phyloP scores from a whole-genome alignment of 2,888 invertebrate species.

The Pyralis farinalis region DNA sequence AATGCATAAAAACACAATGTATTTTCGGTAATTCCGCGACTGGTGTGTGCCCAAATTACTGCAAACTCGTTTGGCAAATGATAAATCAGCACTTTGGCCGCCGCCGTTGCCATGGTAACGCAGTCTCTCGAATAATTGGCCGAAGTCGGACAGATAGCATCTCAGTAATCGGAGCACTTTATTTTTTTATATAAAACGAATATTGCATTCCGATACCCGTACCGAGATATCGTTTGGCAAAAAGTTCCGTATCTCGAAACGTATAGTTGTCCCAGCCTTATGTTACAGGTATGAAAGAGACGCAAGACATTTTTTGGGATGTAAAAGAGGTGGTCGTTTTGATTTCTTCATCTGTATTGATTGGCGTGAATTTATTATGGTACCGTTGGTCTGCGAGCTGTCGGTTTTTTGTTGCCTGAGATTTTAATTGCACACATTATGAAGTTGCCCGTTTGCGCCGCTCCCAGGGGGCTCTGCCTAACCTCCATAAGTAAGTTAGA shows the following conservation, averaged over 20 bases:
- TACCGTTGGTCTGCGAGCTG: slow-evolving; percentile 32
- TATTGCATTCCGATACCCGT: slow-evolving; percentile 46
- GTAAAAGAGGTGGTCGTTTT: slow-evolving; percentile 17
- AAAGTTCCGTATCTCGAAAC: slow-evolving; percentile 27
- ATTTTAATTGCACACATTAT: slow-evolving; percentile 7
- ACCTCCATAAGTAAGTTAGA: not conserved
- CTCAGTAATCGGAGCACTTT: slow-evolving; percentile 32
- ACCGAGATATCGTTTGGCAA: slow-evolving; percentile 30
- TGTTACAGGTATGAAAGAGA: slow-evolving; percentile 5
- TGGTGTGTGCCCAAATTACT: slow-evolving; percentile 4
- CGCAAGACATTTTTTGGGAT: slow-evolving; percentile 13
- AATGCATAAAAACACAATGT: slow-evolving; percentile 5
- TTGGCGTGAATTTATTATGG: slow-evolving; percentile 42
- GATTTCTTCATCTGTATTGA: slow-evolving; percentile 39
- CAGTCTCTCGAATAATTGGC: slow-evolving; percentile 52
- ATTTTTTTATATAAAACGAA: slow-evolving; percentile 42
- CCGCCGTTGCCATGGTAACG: slow-evolving; percentile 55
- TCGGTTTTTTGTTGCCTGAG: slow-evolving; percentile 21
- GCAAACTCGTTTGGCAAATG: slow-evolving; percentile 11
- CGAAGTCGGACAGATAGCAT: slow-evolving; percentile 40
- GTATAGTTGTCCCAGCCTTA: slow-evolving; percentile 6
- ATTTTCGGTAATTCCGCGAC: not conserved
- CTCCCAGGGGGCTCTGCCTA: not conserved
- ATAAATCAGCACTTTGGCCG: slow-evolving; percentile 17
- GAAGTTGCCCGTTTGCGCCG: not conserved